phyloP scores from a whole-genome alignment of 23 tunicate species.

The Ascidia mentula region DNA sequence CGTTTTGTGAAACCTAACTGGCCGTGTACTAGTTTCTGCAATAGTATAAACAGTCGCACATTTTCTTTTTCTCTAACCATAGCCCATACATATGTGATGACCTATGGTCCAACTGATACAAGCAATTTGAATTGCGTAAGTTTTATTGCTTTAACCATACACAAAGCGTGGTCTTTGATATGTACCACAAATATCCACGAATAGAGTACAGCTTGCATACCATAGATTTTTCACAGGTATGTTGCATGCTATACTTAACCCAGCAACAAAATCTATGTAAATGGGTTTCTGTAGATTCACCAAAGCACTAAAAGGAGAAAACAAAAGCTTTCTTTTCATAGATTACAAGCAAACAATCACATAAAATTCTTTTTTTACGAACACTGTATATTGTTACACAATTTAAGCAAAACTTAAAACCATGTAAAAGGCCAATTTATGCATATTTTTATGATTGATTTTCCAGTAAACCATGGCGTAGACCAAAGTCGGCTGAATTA shows the following conservation, averaged over 20 bases:
- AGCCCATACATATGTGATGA: too few relatives aligned
- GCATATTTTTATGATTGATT: conserved; percentile 52
- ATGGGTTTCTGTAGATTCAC: background rate
- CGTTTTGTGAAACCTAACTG: too few relatives aligned
- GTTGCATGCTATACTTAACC: background rate
- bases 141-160: background rate
- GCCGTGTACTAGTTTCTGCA: too few relatives aligned
- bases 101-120: too few relatives aligned
- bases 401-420: background rate
- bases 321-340: background rate
- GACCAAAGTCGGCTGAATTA: conserved; percentile 57
- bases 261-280: background rate
- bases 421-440: background rate
- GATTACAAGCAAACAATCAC: conserved; percentile 7
- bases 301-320: background rate
- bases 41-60: too few relatives aligned
- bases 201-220: background rate
- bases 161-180: background rate
- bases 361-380: background rate
- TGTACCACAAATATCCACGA: background rate
- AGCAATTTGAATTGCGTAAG: too few relatives aligned
- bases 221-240: background rate
- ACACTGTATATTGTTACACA: conserved; percentile 5
- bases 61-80: too few relatives aligned
- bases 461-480: conserved; percentile 63